Evolutionary conservation across 1,140 invertebrate species (phyloP), one percentile per base, ranked within the genome.

Genomic region (Polypedilum pembai): DNA sequence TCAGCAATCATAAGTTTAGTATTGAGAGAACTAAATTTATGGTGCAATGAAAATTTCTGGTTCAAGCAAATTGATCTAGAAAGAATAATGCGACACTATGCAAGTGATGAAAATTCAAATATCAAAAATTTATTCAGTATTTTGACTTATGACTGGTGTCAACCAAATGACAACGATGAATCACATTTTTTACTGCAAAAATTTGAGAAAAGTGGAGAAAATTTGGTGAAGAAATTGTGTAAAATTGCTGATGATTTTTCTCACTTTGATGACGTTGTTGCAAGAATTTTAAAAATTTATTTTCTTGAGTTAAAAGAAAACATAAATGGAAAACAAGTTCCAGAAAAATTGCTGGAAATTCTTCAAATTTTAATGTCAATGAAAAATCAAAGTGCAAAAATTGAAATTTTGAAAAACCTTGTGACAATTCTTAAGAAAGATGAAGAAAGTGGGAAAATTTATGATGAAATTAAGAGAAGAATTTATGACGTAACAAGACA

Each of bases 61-160:
- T 15, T n/a, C 4, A 15, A 56, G 15, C 12, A n/a, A n/a, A n/a
- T 56, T 4, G n/a, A 56, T 15, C 12, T 56, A 4, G 45, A 56
- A 15, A n/a, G n/a, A 56, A 56, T 56, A 0, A 56, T 56, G 45
- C 12, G n/a, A 56, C 45, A 56, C 15, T 56, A 56, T 15, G 45
- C 8, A 12, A 56, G 3, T 1, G n/a, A 15, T n/a, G n/a, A 3
- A 56, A 12, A 56, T 56, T 12, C 45, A 12, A 56, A 56, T 56
- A 15, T 56, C 12, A 56, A 56, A 15, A 56, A 56, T 56, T 15
- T 56, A 15, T 56, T 56, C 3, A 56, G 45, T 3, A 56, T 56
- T 56, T 56, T 56, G 45, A 56, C n/a, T 12, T 56, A 56, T 56
- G 45, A 56, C 45, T 56, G 45, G 45, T n/a, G n/a, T n/a, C n/a